Base-by-base conservation (phyloP, 1,140 invertebrate species). In the Euura saliciscinereae region DNA sequence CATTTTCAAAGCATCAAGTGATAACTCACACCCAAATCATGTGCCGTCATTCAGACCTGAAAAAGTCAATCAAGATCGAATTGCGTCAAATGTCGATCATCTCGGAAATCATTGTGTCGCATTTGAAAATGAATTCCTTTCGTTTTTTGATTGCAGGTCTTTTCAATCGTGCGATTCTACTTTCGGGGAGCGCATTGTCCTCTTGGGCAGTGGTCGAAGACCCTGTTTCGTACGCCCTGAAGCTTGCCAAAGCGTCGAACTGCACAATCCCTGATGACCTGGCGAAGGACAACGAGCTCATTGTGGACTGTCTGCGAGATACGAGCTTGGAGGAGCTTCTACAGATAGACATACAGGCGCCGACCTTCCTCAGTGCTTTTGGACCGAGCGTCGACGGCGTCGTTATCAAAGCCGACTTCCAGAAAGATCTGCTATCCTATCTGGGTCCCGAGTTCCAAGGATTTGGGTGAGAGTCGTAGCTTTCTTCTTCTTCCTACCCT, bases 141-240 rank as follows among this genome's bases (percentile, higher is more conserved):
- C 28, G 1, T 28, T 28, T 59, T 59, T 1, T 59, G 13, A 3
- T 76, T 80, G 2, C 86, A 93, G 94, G 93, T 76, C 87, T 98
- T 4, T 98, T 99, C 84, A 95, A 97, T 76, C 91, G 97, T 74
- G 94, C 95, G 4, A 94, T 98, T 71, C 89, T 99, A 5, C 90
- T 98, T 80, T 97, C 96, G 2, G 97, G 97, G 6, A 98, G 97
- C 13, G 97, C 97, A 0, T 87, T 98, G 8, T 96, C 95, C 66
- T 96, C 94, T 0, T 99, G 96, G 98, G 97, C 97, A 0, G 88
- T 98, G 64, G 95, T 98, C 2, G 93, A 96, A 78, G 95, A 98
- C 85, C 96, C 97, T 0, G 92, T 94, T 0, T 91, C 92, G 71
- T 97, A 95, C 82, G 95, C 97, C 5, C 86, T 94, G 28, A 93